Evolutionary conservation across 53 echinoderm and acorn worm species (phyloP), one percentile per base, ranked within the genome.

Genomic region (Arbacia lixula): DNA sequence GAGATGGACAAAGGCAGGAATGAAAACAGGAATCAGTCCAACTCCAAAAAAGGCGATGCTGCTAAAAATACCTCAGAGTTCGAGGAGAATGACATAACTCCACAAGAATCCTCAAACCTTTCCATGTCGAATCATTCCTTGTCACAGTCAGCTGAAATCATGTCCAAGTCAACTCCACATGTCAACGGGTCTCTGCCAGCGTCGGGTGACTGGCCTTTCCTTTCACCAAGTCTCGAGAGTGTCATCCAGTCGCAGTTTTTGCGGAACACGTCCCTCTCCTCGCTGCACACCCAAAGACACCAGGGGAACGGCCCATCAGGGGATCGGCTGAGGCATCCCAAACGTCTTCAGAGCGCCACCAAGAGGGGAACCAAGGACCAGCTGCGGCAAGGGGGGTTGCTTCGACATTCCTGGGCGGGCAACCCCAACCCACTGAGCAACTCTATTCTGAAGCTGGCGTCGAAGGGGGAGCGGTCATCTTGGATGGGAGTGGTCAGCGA

Each of bases 351-450:
- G 64, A 34, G 14, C 11, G 62, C 46, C 17, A 63, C 28, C 12
- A 29, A 64, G 21, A 81, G 29, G 30, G 62, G 41, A 0, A 63
- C 46, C 62, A 78, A 60, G 26, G 10, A 5, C 28, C 56, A 58
- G 78, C n/a, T n/a, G n/a, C 31, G 64, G 8, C 64, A 33, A 8
- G 21, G 57, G 12, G 77, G 58, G n/a, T 37, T 38, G 11, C 24
- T 63, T 9, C 82, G 82, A 31, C 82, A 81, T 33, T 81, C 82
- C 43, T 81, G 82, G 82, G 82, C 64, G 16, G 82, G 64, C 3
- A 32, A 38, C 39, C 82, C 82, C 2, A 81, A 63, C 64, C 82
- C 82, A 12, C 29, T 64, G 20, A 64, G 63, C 30, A 34, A 30
- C 33, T 64, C 64, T 1, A 20, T 64, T 29, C 64, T 81, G 49